These are phyloP conservation scores for Hirtodrosophila confusa DNA, from an alignment of 2,888 invertebrate genomes.

Conservation along the genomic window DNA sequence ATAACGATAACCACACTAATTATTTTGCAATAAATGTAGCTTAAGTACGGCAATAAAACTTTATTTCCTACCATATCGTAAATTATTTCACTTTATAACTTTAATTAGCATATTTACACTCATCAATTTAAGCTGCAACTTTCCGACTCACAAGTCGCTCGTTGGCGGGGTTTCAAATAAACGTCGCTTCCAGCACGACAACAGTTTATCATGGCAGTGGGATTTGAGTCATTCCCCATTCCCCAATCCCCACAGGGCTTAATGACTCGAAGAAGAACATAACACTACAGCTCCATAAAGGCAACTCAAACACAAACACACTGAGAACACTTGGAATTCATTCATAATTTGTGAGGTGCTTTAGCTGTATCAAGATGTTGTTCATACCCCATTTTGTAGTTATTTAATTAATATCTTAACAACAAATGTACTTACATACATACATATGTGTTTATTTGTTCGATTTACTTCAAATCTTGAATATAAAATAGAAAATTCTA, in stretches of 20 bases:
- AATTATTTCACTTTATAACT: constrained; percentile 77
- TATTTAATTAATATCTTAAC: constrained; percentile 39
- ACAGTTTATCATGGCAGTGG: constrained; percentile 54
- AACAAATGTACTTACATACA: constrained; percentile 15
- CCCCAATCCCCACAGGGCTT: constrained; percentile 37
- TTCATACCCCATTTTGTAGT: constrained; percentile 36
- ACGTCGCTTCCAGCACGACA: constrained; percentile 11
- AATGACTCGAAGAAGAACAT: constrained; percentile 65
- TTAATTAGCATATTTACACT: constrained; percentile 72
- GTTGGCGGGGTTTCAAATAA: too few species aligned
- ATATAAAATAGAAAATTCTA: too few species aligned
- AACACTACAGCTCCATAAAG: constrained; percentile 30
- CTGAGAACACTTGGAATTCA: constrained; percentile 40
- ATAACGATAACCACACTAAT: constrained; percentile 71
- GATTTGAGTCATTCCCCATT: constrained; percentile 61
- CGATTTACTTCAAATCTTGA: not conserved
- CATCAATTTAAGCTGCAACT: constrained; percentile 45
- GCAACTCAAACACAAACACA: constrained; percentile 33
- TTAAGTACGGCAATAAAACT: constrained; percentile 78
- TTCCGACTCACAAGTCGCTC: constrained; percentile 3
- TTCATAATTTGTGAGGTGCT: constrained; percentile 41
- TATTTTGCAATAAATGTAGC: constrained; percentile 81
- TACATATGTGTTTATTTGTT: not conserved
- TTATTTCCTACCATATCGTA: constrained; percentile 72
- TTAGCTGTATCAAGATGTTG: constrained; percentile 11